Evolutionary conservation across 2,113 vertebrate genomes (phyloP).

Genomic region (Gopherus flavomarginatus): DNA sequence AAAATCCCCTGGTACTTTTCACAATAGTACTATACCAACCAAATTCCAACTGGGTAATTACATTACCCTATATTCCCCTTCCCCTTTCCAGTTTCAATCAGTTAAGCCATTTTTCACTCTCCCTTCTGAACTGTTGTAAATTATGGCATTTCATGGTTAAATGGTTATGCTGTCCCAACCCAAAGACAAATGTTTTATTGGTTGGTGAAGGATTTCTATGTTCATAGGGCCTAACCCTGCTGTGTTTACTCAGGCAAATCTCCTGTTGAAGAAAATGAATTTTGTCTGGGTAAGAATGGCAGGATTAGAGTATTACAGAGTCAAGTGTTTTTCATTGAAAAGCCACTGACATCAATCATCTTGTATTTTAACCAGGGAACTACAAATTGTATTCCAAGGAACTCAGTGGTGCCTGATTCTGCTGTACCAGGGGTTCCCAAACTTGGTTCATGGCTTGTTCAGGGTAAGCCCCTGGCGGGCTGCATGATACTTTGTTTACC

Average conservation of each 20-base stretch:
- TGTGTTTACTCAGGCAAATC: not conserved
- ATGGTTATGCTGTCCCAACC: not conserved
- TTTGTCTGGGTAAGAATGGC: not conserved
- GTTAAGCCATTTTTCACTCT: not conserved
- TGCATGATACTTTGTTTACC: too few species aligned
- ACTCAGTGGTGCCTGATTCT: not conserved
- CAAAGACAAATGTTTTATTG: not conserved
- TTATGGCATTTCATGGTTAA: accelerated
- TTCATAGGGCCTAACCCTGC: not conserved
- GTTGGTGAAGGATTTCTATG: not conserved
- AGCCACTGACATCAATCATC: not conserved
- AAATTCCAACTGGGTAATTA: not conserved
- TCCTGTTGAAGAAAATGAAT: not conserved
- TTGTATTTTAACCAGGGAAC: not conserved
- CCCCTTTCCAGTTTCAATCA: not conserved
- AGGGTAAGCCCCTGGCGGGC: too few species aligned
- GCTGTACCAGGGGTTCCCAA: not conserved
- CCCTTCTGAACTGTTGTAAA: not conserved
- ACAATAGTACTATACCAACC: not conserved
- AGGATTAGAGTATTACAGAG: not conserved
- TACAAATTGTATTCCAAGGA: not conserved
- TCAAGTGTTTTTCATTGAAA: not conserved
- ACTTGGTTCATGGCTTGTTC: too few species aligned
- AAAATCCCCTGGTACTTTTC: not conserved
- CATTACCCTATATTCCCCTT: not conserved